phyloP scores from a whole-genome alignment of 2,797 vertebrate species.

The Cyclopterus lumpus region DNA sequence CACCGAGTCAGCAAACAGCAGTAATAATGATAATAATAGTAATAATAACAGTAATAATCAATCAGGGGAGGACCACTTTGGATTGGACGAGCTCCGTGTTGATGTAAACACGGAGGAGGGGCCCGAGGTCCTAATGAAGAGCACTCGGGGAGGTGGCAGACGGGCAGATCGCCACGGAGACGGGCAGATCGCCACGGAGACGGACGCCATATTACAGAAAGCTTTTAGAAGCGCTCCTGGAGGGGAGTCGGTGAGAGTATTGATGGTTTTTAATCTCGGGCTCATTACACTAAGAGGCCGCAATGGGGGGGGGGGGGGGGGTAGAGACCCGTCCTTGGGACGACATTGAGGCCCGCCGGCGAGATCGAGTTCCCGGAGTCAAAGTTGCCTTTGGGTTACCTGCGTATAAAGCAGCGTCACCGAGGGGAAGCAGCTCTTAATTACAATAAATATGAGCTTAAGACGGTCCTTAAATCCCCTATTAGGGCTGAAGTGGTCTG shows the following conservation, averaged over 20 bases:
- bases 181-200: too few species aligned
- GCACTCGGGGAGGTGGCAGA: not conserved
- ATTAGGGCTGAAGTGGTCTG: not conserved
- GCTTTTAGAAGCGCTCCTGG: constrained; percentile 82
- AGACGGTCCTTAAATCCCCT: not conserved
- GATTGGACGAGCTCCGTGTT: not conserved
- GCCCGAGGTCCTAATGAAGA: constrained; percentile 49
- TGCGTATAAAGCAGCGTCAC: not conserved
- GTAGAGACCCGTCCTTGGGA: too few species aligned
- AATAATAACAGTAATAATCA: constrained; percentile 1
- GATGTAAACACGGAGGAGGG: constrained; percentile 7
- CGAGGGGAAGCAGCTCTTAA: not conserved
- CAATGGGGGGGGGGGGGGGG: constrained; percentile 60
- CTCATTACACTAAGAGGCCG: constrained; percentile 86
- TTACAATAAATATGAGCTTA: constrained; percentile 5
- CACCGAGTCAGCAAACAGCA: constrained; percentile 14
- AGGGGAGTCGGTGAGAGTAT: constrained; percentile 80
- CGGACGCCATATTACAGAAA: constrained; percentile 80
- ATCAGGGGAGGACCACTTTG: not conserved
- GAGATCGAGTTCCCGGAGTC: constrained; percentile 46
- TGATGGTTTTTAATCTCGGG: constrained; percentile 85
- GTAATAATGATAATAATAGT: too few species aligned
- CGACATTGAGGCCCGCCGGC: constrained; percentile 75
- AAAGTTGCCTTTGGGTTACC: constrained; percentile 48
- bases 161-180: too few species aligned